Evolutionary conservation across 2,888 invertebrate species (phyloP), one percentile per base, ranked within the genome.

Genomic region (Thereva nobilitata): DNA sequence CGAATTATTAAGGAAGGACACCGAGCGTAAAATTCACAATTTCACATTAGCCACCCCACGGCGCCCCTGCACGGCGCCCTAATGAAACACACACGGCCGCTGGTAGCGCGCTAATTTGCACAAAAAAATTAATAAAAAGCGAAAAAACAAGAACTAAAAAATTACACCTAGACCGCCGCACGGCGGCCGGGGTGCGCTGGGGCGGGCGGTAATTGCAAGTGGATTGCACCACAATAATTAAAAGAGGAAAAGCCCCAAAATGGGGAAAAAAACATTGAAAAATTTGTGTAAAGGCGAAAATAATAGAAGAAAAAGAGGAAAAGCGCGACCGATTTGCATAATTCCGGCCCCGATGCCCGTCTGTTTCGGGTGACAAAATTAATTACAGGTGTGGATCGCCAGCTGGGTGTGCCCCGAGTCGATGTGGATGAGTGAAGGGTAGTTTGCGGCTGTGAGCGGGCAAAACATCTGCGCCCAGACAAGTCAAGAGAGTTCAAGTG

Each of bases 291-390:
- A 2, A 23, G 23, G 23, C n/a, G 23, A 42, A 8, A 42, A 42
- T 6, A 8, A 3, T n/a, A n/a, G n/a, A n/a, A 1, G 42, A 2
- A 6, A 42, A 42, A 2, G 9, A 8, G 42, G 9, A 42, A 42
- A 10, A 45, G 10, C 4, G 10, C 23, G 37, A 35, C 50, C 50
- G 35, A 50, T 50, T 50, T 50, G 50, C 50, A 50, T 50, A 50
- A 50, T n/a, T 45, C 44, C 10, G 44, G 9, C 10, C 4, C 44
- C 5, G 7, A 45, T 10, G 8, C 9, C 9, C 8, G 9, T 5
- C n/a, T 67, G 54, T 67, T 67, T 67, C 37, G 63, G 63, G 67
- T 67, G 67, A 67, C 67, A 67, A 67, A 63, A 61, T 67, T 67
- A 67, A 67, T 67, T 67, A 67, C 67, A 67, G 67, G 67, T 67